Conservation (phyloP, 2,113 vertebrate genomes). For the Lampris megalopsis region DNA sequence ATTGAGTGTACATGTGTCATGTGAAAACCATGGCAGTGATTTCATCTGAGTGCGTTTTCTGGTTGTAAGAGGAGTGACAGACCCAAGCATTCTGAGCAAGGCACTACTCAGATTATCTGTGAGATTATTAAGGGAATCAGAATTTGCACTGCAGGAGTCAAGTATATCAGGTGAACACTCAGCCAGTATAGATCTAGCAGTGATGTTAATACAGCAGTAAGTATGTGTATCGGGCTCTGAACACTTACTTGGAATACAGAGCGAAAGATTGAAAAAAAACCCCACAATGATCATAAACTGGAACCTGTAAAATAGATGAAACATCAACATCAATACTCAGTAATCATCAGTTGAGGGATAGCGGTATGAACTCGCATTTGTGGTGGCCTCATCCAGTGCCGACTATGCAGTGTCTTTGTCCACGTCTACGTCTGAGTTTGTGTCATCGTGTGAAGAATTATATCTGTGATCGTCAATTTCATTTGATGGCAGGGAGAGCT, state of each 20-base stretch:
- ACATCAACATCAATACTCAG: too few relatives aligned
- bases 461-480: too few relatives aligned
- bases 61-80: not conserved
- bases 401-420: too few relatives aligned
- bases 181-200: not conserved
- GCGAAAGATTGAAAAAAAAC: not conserved
- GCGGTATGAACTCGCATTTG: too few relatives aligned
- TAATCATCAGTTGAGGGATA: too few relatives aligned
- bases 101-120: slow-evolving; percentile 7
- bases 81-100: not conserved
- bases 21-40: slow-evolving; percentile 1
- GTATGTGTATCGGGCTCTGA: not conserved
- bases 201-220: not conserved
- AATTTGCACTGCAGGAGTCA: not conserved
- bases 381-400: too few relatives aligned
- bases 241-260: not conserved
- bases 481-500: too few relatives aligned
- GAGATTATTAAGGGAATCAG: not conserved
- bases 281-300: too few relatives aligned
- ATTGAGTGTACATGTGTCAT: not conserved
- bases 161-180: slow-evolving; percentile 1
- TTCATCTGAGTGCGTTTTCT: not conserved
- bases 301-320: too few relatives aligned
- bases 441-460: too few relatives aligned
- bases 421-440: too few relatives aligned